Conservation (phyloP, 2,113 vertebrate species). For the Bubalus kerabau region DNA sequence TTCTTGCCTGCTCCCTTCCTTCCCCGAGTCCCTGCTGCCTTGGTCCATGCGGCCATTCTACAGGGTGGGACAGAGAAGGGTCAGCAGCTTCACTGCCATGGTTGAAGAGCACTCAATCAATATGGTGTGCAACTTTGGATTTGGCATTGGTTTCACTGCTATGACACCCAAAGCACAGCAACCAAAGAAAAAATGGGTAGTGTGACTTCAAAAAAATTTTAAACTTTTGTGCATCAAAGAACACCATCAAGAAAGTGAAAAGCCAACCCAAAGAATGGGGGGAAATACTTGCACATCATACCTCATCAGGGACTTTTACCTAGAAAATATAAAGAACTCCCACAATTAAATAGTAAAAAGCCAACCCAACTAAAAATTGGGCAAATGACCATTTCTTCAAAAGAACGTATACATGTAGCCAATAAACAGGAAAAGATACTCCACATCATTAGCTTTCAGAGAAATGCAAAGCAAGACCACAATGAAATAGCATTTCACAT, state of each 20-base stretch:
- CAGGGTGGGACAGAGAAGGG: not conserved
- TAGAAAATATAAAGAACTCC: not conserved
- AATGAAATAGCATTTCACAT: not conserved
- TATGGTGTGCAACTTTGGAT: not conserved
- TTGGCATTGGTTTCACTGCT: not conserved
- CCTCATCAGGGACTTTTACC: not conserved
- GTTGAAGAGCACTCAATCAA: not conserved
- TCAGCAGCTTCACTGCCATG: not conserved
- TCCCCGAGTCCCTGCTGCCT: not conserved
- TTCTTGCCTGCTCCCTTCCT: not conserved
- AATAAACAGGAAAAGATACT: not conserved
- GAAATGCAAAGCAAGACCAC: not conserved
- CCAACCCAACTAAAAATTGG: not conserved
- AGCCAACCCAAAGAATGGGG: not conserved
- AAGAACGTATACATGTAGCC: not conserved
- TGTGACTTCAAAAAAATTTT: not conserved
- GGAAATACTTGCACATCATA: not conserved
- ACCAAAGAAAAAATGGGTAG: not conserved
- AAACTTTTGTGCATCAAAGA: not conserved
- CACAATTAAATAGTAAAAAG: not conserved
- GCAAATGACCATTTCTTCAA: not conserved
- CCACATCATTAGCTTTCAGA: not conserved
- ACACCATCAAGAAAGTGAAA: not conserved
- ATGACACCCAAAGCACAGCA: not conserved
- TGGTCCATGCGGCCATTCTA: not conserved